Evolutionary conservation across 2,113 vertebrate genomes (phyloP).

Genomic region (Psammodynastes pulverulentus): DNA sequence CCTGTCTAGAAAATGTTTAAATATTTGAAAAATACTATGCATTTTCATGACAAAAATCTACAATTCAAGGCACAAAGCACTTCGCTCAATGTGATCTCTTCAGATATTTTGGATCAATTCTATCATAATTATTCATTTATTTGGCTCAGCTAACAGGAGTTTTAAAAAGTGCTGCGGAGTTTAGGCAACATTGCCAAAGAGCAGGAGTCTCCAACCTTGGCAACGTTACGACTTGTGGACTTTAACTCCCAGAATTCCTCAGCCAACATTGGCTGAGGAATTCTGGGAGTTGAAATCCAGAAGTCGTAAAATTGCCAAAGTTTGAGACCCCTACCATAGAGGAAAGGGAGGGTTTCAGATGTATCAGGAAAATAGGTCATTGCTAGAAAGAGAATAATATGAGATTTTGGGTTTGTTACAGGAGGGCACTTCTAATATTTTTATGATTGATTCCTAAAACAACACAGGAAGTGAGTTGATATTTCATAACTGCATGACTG

Average conservation of each 20-base stretch:
- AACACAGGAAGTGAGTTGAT: background rate
- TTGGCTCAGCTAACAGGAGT: background rate
- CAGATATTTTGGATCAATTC: background rate
- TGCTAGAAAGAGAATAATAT: background rate
- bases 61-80: fast-evolving
- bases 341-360: background rate
- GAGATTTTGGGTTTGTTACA: background rate
- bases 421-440: background rate
- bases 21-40: background rate
- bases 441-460: background rate
- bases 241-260: too few relatives aligned
- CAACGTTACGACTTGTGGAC: too few relatives aligned
- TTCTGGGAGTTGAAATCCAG: too few relatives aligned
- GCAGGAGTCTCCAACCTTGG: too few relatives aligned
- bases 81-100: background rate
- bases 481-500: background rate
- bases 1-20: background rate
- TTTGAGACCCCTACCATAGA: too few relatives aligned
- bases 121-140: background rate
- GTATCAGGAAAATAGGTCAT: background rate
- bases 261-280: too few relatives aligned
- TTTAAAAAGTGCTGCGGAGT: background rate
- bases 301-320: too few relatives aligned
- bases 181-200: background rate
- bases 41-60: background rate